These are phyloP conservation scores for Meloidogyne floridensis DNA, from an alignment of 1,140 invertebrate species.

Conservation along the genomic window DNA sequence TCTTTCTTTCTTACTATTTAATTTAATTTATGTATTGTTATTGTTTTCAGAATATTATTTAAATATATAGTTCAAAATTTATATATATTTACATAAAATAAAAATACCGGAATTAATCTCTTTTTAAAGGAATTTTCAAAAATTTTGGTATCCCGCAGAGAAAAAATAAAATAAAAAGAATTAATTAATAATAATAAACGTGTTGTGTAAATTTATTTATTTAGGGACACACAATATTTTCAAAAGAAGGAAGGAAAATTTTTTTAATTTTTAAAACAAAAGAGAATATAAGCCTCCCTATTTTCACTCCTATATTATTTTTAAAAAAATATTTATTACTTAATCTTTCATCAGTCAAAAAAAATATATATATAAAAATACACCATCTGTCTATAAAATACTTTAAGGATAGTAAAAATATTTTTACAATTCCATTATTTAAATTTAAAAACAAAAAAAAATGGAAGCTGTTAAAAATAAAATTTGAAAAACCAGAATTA, in stretches of 20 bases:
- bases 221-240: neutral
- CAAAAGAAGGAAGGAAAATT: neutral
- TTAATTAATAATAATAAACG: neutral
- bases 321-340: no score
- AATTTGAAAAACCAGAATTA: neutral
- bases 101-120: neutral
- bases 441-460: no score
- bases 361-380: no score
- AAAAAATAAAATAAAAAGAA: neutral
- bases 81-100: neutral
- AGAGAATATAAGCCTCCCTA: neutral
- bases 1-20: neutral
- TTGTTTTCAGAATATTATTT: no score
- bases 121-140: neutral
- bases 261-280: neutral
- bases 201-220: neutral
- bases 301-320: neutral
- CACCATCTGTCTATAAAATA: no score
- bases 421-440: no score
- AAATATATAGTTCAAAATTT: neutral
- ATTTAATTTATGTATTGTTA: neutral
- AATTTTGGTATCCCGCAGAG: neutral
- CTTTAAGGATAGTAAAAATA: no score
- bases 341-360: no score
- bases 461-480: no score